Conservation (phyloP, 2,113 vertebrate genomes). For the Ahaetulla prasina region DNA sequence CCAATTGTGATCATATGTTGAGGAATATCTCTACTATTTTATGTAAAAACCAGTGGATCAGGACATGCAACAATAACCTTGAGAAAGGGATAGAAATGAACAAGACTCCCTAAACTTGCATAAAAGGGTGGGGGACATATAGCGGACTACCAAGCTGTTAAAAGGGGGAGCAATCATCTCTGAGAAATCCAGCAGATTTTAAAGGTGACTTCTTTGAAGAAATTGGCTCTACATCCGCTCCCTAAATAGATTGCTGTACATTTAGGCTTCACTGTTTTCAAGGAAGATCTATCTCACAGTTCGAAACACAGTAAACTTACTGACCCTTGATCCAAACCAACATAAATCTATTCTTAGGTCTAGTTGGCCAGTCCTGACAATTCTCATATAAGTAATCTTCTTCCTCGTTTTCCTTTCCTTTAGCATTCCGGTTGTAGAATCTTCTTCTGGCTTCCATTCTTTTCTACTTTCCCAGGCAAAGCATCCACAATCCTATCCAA, state of each 20-base stretch:
- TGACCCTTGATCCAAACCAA: not conserved
- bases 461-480: conserved; percentile 1
- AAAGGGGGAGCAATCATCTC: no score
- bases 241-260: not conserved
- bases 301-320: not conserved
- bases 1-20: not conserved
- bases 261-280: not conserved
- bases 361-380: conserved; percentile 8
- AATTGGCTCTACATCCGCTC: not conserved
- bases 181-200: not conserved
- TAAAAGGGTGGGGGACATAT: not conserved
- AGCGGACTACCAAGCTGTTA: not conserved
- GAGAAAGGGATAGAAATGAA: not conserved
- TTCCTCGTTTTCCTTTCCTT: conserved; percentile 32
- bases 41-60: not conserved
- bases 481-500: conserved; percentile 41
- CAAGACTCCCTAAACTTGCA: not conserved
- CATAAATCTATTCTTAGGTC: conserved; percentile 1
- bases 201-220: not conserved
- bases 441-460: conserved; percentile 37
- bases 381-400: rapidly evolving
- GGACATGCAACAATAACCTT: not conserved
- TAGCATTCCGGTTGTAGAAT: conserved; percentile 39
- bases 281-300: not conserved
- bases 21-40: not conserved